These are phyloP conservation scores for Vollenhovia emeryi DNA, from an alignment of 1,140 invertebrate genomes.

Conservation along the genomic window DNA sequence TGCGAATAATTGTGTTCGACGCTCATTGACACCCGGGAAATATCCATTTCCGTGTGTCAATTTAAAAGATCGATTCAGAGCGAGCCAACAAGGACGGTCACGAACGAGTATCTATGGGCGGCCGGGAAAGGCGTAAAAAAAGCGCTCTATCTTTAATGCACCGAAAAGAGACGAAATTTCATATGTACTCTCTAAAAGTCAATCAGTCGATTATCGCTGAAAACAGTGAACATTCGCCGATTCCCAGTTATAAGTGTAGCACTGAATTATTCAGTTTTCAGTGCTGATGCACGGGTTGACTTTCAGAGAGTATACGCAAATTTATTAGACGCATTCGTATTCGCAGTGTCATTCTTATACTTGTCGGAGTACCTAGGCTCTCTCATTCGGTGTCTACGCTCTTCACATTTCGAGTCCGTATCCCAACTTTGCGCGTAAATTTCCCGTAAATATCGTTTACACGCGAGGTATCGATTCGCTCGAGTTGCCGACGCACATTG, in stretches of 20 bases:
- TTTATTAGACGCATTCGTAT: background rate
- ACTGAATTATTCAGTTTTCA: too few relatives aligned
- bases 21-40: background rate
- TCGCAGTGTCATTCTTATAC: too few relatives aligned
- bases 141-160: background rate
- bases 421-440: background rate
- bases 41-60: background rate
- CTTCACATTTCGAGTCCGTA: background rate
- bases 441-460: background rate
- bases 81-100: background rate
- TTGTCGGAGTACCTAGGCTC: too few relatives aligned
- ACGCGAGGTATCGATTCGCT: conserved; percentile 26
- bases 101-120: background rate
- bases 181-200: too few relatives aligned
- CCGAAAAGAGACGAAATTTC: background rate
- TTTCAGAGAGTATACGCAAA: background rate
- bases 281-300: too few relatives aligned
- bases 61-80: background rate
- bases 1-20: background rate
- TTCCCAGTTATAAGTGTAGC: too few relatives aligned
- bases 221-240: too few relatives aligned
- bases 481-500: background rate
- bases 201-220: too few relatives aligned
- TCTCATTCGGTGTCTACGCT: too few relatives aligned
- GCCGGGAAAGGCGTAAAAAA: too few relatives aligned